Percentiles rank a stretch among this genome's conserved stretches.
Evolutionary conservation across 2,113 vertebrate genomes (phyloP).

Genomic region (Tautogolabrus adspersus): DNA sequence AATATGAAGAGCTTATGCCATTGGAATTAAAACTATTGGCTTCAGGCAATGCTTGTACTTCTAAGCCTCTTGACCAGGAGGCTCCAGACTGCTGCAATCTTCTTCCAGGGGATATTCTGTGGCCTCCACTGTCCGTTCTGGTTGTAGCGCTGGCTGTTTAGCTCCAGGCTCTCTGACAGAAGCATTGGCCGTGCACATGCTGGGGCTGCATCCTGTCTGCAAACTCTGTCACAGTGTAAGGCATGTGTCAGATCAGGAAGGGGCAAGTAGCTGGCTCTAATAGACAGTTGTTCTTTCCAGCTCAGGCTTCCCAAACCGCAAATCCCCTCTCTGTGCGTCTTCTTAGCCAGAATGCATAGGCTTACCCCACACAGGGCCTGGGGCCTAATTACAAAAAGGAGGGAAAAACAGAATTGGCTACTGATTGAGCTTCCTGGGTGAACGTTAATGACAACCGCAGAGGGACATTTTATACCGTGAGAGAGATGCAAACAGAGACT

Average conservation of each 20-base stretch:
- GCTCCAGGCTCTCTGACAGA: slow-evolving; percentile 60
- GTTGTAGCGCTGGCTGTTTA: slow-evolving; percentile 43
- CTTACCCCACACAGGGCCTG: slow-evolving; percentile 73
- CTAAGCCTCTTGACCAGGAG: slow-evolving; percentile 67
- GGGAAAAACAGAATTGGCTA: slow-evolving; percentile 72
- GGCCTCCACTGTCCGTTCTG: slow-evolving; percentile 47
- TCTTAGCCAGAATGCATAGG: slow-evolving; percentile 76
- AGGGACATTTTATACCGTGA: slow-evolving; percentile 69
- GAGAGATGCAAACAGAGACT: slow-evolving; percentile 50
- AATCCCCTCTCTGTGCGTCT: slow-evolving; percentile 73
- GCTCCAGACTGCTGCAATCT: slow-evolving; percentile 69
- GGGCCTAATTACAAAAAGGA: slow-evolving; percentile 74
- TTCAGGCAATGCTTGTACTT: slow-evolving; percentile 38
- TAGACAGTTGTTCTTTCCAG: slow-evolving; percentile 77
- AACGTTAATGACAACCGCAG: slow-evolving; percentile 75
- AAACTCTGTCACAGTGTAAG: slow-evolving; percentile 62
- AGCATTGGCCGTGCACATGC: slow-evolving; percentile 45
- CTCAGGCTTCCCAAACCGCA: slow-evolving; percentile 77
- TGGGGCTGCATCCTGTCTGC: slow-evolving; percentile 67
- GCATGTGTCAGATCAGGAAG: slow-evolving; percentile 76
- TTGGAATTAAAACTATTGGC: slow-evolving; percentile 67
- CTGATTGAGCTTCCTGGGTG: slow-evolving; percentile 83
- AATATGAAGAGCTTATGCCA: slow-evolving; percentile 53
- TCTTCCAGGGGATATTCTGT: slow-evolving; percentile 62
- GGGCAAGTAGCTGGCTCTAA: slow-evolving; percentile 68